A percentile compares a stretch with the other conserved stretches of the same genome.
These are phyloP conservation scores for Hirtodrosophila histrioides DNA, from an alignment of 2,888 invertebrate genomes.

Conservation along the genomic window DNA sequence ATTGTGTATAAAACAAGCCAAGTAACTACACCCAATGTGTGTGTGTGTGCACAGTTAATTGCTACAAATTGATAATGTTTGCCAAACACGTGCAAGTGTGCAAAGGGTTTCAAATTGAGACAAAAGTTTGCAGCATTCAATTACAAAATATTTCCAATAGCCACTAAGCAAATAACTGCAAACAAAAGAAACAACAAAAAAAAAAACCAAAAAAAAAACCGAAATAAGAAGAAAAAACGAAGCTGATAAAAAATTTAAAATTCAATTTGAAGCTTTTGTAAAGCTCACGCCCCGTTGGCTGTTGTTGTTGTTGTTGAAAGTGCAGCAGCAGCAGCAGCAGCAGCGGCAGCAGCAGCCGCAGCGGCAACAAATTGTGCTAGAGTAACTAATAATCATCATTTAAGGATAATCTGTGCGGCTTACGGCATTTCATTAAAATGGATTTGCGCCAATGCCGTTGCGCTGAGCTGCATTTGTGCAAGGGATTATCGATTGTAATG, in stretches of 20 bases:
- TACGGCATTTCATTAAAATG: constrained; percentile 72
- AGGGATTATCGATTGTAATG: constrained; percentile 75
- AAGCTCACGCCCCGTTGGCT: constrained; percentile 52
- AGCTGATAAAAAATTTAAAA: constrained; percentile 43
- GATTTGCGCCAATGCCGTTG: constrained; percentile 68
- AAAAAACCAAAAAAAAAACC: constrained; percentile 1
- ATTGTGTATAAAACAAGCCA: constrained; percentile 62
- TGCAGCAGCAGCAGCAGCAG: constrained; percentile 31
- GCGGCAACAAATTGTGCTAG: constrained; percentile 25
- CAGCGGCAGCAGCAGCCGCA: constrained; percentile 16
- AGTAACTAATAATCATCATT: constrained; percentile 57
- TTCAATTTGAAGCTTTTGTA: constrained; percentile 50
- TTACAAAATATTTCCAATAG: constrained; percentile 5
- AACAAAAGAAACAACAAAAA: background rate
- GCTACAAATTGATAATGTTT: constrained; percentile 26
- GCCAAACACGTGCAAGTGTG: constrained; percentile 26
- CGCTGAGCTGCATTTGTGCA: constrained; percentile 74
- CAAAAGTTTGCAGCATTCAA: constrained; percentile 6
- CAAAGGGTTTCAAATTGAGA: constrained; percentile 14
- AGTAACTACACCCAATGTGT: constrained; percentile 30
- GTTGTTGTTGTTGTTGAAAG: constrained; percentile 34
- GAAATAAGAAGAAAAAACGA: constrained; percentile 13
- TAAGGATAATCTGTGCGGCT: constrained; percentile 61
- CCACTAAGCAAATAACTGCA: background rate
- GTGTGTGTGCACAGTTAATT: constrained; percentile 5